Evolutionary conservation across 2,113 vertebrate genomes (phyloP).

Genomic region (Gasterosteus aculeatus): DNA sequence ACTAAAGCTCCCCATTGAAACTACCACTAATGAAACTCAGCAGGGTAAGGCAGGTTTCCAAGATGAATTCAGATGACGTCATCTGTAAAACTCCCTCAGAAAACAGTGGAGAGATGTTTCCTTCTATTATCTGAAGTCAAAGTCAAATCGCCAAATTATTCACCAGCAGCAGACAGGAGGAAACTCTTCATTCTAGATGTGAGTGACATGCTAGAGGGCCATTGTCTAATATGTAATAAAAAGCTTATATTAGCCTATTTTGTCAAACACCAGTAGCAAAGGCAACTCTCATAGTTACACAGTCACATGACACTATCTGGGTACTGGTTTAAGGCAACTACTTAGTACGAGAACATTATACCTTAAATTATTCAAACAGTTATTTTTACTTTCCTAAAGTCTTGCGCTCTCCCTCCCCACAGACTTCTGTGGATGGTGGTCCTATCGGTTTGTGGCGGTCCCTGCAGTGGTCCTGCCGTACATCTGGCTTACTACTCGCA

Average conservation of each 20-base stretch:
- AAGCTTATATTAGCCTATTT: neutral
- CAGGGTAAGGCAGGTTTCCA: slow-evolving; percentile 32
- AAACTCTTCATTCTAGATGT: neutral
- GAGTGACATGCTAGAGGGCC: neutral
- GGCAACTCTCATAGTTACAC: neutral
- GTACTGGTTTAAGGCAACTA: neutral
- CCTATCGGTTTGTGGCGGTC: no score
- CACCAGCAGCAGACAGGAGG: neutral
- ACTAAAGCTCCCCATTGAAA: slow-evolving; percentile 13
- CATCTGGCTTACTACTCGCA: no score
- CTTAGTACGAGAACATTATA: neutral
- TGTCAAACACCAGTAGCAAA: neutral
- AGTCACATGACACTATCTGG: neutral
- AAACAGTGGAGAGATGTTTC: neutral
- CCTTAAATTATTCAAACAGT: neutral
- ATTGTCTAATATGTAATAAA: slow-evolving; percentile 1
- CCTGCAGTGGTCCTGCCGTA: no score
- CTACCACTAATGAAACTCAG: slow-evolving; percentile 43
- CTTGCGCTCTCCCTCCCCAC: no score
- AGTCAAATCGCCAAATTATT: slow-evolving; percentile 1
- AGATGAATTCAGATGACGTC: neutral
- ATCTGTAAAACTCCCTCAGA: neutral
- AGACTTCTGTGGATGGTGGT: no score
- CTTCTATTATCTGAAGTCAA: slow-evolving; percentile 8
- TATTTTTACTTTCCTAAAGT: neutral